Percentiles rank a stretch among this genome's conserved stretches.
Evolutionary conservation across 1,140 invertebrate species (phyloP).

Genomic region (Temnothorax nylanderi): DNA sequence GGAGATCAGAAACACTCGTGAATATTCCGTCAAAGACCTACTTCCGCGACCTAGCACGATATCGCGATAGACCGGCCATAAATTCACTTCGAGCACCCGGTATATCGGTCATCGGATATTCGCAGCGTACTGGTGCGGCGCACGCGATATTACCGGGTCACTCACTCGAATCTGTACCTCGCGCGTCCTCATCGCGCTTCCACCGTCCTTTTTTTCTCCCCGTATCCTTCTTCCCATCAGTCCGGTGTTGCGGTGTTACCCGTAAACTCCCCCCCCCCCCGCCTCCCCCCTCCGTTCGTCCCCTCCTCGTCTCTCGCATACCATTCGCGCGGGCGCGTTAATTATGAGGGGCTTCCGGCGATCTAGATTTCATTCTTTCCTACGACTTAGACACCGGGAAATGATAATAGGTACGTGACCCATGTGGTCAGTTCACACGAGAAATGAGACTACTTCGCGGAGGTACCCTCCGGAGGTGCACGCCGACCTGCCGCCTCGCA

Average conservation of each 20-base stretch:
- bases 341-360: conserved; percentile 86
- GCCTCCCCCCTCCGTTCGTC: too few species aligned
- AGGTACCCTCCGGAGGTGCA: conserved; percentile 49
- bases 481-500: conserved; percentile 28
- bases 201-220: conserved; percentile 26
- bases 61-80: conserved; percentile 5
- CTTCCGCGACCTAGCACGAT: background rate
- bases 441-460: conserved; percentile 80
- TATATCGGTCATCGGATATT: conserved; percentile 75
- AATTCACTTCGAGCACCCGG: conserved; percentile 47
- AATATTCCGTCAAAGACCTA: conserved; percentile 3
- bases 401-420: conserved; percentile 86
- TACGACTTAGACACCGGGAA: conserved; percentile 80
- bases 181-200: conserved; percentile 51
- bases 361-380: conserved; percentile 86
- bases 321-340: conserved; percentile 80
- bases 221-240: conserved; percentile 64
- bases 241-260: conserved; percentile 37
- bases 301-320: conserved; percentile 50
- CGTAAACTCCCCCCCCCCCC: background rate
- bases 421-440: conserved; percentile 86
- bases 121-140: conserved; percentile 64
- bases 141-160: conserved; percentile 60
- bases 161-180: conserved; percentile 69
- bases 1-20: background rate